These are phyloP conservation scores for Megaceryle maxima DNA, from an alignment of 2,113 vertebrate genomes.

Conservation along the genomic window DNA sequence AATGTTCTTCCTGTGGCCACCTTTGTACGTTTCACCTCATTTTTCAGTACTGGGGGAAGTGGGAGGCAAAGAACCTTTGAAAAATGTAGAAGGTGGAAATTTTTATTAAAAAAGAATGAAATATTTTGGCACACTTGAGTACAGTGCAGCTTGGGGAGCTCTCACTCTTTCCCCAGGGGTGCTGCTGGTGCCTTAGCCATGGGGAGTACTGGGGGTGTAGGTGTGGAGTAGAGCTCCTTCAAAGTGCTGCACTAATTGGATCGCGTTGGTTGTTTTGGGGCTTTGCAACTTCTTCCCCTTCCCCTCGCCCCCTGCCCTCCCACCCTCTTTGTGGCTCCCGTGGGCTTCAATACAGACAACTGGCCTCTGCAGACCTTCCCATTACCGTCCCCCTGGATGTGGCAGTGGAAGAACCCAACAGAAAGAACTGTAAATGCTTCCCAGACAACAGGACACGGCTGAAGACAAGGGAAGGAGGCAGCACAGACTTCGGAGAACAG, in stretches of 20 bases:
- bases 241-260: not conserved
- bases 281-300: not conserved
- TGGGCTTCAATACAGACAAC: slow-evolving; percentile 28
- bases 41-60: not conserved
- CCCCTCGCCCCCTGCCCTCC: not conserved
- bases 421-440: slow-evolving; percentile 57
- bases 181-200: not conserved
- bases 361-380: slow-evolving; percentile 19
- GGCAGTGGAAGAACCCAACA: slow-evolving; percentile 48
- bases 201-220: not conserved
- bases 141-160: not conserved
- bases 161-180: not conserved
- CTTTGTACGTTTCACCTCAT: not conserved
- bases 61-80: not conserved
- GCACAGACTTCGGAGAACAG: not conserved
- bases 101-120: not conserved
- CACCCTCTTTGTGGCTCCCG: not conserved
- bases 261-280: not conserved
- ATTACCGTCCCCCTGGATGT: not conserved
- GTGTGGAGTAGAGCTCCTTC: not conserved
- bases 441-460: not conserved
- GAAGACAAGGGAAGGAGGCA: not conserved
- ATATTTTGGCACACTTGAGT: not conserved
- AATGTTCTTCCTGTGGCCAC: not conserved
- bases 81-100: not conserved